Conservation (phyloP, 2,888 invertebrate genomes). For the Steinernema hermaphroditum region DNA sequence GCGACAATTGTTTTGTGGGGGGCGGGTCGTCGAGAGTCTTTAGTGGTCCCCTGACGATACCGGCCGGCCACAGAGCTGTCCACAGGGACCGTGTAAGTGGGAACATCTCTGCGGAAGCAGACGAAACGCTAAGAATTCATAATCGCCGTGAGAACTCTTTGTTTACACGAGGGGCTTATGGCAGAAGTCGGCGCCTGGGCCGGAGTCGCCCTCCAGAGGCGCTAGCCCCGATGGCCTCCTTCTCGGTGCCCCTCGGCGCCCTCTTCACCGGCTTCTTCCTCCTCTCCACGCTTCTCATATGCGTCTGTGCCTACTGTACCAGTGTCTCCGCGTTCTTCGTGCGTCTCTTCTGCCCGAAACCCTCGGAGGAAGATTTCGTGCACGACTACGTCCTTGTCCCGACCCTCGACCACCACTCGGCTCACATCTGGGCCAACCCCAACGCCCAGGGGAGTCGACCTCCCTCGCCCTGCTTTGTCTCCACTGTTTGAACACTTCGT, state of each 20-base stretch:
- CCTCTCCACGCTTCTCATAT: slow-evolving; percentile 32
- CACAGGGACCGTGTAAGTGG: neutral
- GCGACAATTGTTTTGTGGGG: slow-evolving; percentile 24
- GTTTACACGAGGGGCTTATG: slow-evolving; percentile 20
- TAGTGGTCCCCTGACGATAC: slow-evolving; percentile 21
- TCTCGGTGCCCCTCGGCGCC: slow-evolving; percentile 16
- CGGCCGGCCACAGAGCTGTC: neutral
- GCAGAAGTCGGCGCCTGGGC: neutral
- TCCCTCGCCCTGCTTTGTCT: slow-evolving; percentile 24
- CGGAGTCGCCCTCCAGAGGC: neutral
- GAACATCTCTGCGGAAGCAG: neutral
- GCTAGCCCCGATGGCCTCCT: slow-evolving; percentile 1
- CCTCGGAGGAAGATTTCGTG: neutral
- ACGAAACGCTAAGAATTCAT: slow-evolving; percentile 17
- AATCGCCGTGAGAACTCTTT: slow-evolving; percentile 27
- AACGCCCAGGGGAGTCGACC: neutral
- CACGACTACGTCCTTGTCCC: slow-evolving; percentile 28
- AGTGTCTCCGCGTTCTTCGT: slow-evolving; percentile 6
- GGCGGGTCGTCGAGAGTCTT: neutral
- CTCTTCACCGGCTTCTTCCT: slow-evolving; percentile 28
- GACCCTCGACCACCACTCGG: neutral
- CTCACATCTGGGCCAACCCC: slow-evolving; percentile 9
- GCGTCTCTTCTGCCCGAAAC: slow-evolving; percentile 9
- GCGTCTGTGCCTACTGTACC: slow-evolving; percentile 28
- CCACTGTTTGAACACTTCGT: slow-evolving; percentile 1